A percentile compares a stretch with the other conserved stretches of the same genome.
These are phyloP conservation scores for Cyanoramphus novaezelandiae DNA, from an alignment of 2,113 vertebrate genomes.

Conservation along the genomic window DNA sequence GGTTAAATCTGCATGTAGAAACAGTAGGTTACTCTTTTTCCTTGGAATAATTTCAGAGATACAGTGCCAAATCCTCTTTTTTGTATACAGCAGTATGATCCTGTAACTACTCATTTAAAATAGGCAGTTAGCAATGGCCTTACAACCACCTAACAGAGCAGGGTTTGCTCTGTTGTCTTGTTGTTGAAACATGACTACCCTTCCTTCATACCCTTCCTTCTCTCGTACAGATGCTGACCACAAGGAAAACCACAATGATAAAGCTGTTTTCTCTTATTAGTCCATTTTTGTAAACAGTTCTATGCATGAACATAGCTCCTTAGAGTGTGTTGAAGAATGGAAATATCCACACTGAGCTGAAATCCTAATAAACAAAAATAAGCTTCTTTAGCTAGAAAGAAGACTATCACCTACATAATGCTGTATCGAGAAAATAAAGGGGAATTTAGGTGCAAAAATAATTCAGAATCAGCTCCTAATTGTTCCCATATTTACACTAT, in stretches of 20 bases:
- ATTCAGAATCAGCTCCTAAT: neutral
- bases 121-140: neutral
- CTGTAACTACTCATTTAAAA: neutral
- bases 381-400: neutral
- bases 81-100: neutral
- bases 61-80: neutral
- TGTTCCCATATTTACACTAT: neutral
- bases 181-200: conserved; percentile 43
- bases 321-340: neutral
- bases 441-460: neutral
- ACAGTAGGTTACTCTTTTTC: neutral
- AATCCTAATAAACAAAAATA: neutral
- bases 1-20: neutral
- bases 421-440: neutral
- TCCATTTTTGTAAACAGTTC: conserved; percentile 59
- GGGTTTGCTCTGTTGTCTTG: neutral
- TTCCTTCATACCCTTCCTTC: conserved; percentile 58
- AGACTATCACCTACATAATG: neutral
- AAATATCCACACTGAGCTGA: neutral
- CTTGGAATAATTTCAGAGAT: neutral
- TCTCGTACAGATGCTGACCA: conserved; percentile 56
- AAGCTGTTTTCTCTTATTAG: conserved; percentile 56
- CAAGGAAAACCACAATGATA: conserved; percentile 73
- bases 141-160: neutral
- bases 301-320: neutral